Percentiles rank a stretch among this genome's conserved stretches.
These are phyloP conservation scores for Anarsia innoxiella DNA, from an alignment of 2,888 invertebrate species.

Conservation along the genomic window DNA sequence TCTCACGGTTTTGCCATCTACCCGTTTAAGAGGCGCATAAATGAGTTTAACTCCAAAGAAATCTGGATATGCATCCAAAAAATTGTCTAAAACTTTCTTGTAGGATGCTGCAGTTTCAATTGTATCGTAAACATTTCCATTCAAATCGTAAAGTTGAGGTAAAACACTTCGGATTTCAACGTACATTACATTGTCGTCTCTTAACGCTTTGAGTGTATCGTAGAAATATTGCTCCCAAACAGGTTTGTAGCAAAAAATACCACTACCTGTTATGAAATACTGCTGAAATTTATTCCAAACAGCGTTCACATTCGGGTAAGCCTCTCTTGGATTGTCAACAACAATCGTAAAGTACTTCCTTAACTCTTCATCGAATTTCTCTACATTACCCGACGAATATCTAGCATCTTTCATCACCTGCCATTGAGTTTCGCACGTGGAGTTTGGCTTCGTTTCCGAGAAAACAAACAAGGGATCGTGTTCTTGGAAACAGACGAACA, in stretches of 20 bases:
- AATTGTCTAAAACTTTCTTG: conserved; percentile 71
- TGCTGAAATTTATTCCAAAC: conserved; percentile 77
- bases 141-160: conserved; percentile 78
- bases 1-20: conserved; percentile 48
- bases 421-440: conserved; percentile 54
- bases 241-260: conserved; percentile 76
- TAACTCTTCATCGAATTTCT: conserved; percentile 71
- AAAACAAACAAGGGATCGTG: conserved; percentile 41
- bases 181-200: conserved; percentile 82
- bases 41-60: conserved; percentile 82
- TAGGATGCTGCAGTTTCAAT: conserved; percentile 74
- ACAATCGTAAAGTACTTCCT: conserved; percentile 72
- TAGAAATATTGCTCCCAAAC: conserved; percentile 80
- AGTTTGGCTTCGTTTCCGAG: conserved; percentile 32
- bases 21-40: conserved; percentile 77
- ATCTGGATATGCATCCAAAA: conserved; percentile 75
- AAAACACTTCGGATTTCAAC: conserved; percentile 79
- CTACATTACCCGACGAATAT: conserved; percentile 55
- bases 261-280: conserved; percentile 69
- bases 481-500: conserved; percentile 70
- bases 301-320: conserved; percentile 70
- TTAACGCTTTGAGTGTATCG: conserved; percentile 76
- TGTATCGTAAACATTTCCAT: conserved; percentile 72
- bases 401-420: conserved; percentile 63
- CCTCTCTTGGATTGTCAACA: conserved; percentile 53